Evolutionary conservation across 2,113 vertebrate genomes (phyloP).

Genomic region (Megaleporinus macrocephalus): DNA sequence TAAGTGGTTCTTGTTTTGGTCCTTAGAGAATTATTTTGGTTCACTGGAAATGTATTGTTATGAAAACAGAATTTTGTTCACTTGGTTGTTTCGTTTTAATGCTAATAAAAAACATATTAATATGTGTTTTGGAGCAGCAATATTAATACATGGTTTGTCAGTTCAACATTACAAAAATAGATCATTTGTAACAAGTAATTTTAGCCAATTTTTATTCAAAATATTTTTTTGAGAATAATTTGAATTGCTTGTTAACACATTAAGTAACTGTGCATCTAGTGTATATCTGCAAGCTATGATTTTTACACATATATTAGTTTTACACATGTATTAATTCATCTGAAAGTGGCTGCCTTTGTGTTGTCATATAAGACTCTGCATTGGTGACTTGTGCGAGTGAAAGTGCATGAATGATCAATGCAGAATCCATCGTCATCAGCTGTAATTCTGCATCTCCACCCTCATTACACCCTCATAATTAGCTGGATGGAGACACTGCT

Average conservation of each 20-base stretch:
- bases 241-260: no score
- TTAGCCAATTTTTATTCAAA: no score
- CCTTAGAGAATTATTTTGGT: constrained; percentile 52
- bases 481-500: constrained; percentile 35
- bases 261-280: no score
- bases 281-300: no score
- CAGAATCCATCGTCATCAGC: constrained; percentile 38
- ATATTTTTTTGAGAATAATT: no score
- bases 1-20: constrained; percentile 55
- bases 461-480: constrained; percentile 58
- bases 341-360: background rate
- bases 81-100: background rate
- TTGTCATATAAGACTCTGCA: background rate
- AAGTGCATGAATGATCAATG: constrained; percentile 26
- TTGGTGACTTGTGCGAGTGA: background rate
- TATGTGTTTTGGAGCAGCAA: no score
- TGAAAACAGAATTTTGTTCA: constrained; percentile 9
- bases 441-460: constrained; percentile 26
- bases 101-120: background rate
- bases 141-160: no score
- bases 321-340: no score
- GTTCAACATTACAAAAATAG: no score
- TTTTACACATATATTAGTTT: no score
- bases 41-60: constrained; percentile 19
- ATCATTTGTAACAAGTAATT: no score